Conservation (phyloP, 2,797 vertebrate genomes). For the Enteromius radiatus region DNA sequence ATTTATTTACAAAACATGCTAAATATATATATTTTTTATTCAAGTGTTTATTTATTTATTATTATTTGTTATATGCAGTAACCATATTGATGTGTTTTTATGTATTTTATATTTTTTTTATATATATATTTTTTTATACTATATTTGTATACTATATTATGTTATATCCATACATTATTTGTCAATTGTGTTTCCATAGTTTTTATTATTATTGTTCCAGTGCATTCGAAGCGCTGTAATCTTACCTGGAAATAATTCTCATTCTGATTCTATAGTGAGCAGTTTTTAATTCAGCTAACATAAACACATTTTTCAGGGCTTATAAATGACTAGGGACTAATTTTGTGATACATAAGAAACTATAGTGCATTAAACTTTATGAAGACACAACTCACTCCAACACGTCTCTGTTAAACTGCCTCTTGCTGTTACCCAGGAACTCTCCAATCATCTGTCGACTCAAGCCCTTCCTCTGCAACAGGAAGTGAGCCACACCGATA, state of each 20-base stretch:
- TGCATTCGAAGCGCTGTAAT: not conserved
- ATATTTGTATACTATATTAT: not conserved
- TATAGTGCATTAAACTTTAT: not conserved
- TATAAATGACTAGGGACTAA: not conserved
- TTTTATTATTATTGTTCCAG: conserved; percentile 1
- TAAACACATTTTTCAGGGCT: not conserved
- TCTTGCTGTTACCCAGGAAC: conserved; percentile 98
- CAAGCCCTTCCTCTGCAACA: conserved; percentile 96
- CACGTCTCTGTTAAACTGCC: conserved; percentile 97
- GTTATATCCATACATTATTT: not conserved
- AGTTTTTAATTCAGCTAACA: not conserved
- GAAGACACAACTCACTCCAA: conserved; percentile 76
- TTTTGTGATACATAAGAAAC: not conserved
- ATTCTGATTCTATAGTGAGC: not conserved
- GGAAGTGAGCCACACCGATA: conserved; percentile 96
- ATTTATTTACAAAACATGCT: not conserved
- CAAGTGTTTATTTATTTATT: not conserved
- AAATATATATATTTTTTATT: no score
- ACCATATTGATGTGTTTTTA: no score
- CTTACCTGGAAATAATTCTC: not conserved
- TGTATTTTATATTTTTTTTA: no score
- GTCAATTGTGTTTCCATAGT: not conserved
- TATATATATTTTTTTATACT: not conserved
- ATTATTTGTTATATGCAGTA: no score
- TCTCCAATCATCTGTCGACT: conserved; percentile 99